Percentiles rank a stretch among this genome's conserved stretches.
These are phyloP conservation scores for Onychorhynchus coronatus DNA, from an alignment of 2,113 vertebrate genomes.

Conservation along the genomic window DNA sequence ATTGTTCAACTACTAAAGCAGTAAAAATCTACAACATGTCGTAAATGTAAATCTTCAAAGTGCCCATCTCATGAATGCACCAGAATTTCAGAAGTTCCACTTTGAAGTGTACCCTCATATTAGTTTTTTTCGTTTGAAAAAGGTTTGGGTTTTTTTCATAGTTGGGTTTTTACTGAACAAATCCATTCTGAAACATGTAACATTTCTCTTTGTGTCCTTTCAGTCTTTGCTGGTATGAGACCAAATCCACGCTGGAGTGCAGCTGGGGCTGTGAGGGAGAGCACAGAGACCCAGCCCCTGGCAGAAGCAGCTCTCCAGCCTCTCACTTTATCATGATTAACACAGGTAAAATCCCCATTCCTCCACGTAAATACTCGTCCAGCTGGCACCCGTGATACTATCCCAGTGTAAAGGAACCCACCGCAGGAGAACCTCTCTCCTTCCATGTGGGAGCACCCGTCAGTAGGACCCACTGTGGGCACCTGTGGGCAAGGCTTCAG, in stretches of 20 bases:
- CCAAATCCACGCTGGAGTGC: neutral
- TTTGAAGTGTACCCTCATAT: neutral
- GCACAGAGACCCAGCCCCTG: neutral
- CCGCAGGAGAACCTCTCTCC: neutral
- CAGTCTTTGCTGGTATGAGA: neutral
- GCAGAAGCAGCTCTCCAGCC: neutral
- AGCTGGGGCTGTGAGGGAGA: neutral
- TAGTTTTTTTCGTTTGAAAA: neutral
- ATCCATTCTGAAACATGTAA: neutral
- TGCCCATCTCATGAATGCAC: neutral
- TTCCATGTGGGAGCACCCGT: neutral
- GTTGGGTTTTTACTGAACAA: neutral
- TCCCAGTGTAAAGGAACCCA: neutral
- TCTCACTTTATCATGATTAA: neutral
- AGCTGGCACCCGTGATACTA: rapidly evolving
- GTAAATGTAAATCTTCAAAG: neutral
- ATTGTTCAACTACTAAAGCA: neutral
- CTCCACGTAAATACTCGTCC: rapidly evolving
- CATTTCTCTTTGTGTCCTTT: neutral
- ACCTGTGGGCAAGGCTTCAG: neutral
- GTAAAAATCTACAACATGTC: neutral
- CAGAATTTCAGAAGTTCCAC: neutral
- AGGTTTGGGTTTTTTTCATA: neutral
- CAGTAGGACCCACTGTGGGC: neutral
- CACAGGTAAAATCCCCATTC: neutral